Percentiles rank a stretch among this genome's conserved stretches.
Evolutionary conservation across 2,888 invertebrate genomes (phyloP).

Genomic region (Cremastinae sp.): DNA sequence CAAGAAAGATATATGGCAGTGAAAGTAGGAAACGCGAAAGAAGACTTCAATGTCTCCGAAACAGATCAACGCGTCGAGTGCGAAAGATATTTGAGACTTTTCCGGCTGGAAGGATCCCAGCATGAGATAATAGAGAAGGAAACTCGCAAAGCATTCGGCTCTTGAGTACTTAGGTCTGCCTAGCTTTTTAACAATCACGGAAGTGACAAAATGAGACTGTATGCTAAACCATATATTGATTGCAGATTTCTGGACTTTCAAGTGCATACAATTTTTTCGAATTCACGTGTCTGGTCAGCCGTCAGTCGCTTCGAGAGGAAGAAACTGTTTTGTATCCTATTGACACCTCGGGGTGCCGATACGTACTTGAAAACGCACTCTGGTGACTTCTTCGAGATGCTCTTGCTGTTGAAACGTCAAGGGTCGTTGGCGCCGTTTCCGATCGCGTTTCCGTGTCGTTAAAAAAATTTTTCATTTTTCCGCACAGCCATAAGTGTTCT

Average conservation of each 20-base stretch:
- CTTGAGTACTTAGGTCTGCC: slow-evolving; percentile 59
- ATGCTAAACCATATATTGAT: slow-evolving; percentile 53
- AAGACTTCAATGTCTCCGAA: slow-evolving; percentile 69
- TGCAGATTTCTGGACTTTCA: slow-evolving; percentile 71
- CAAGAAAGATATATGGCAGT: slow-evolving; percentile 72
- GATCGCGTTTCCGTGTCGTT: neutral
- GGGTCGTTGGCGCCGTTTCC: slow-evolving; percentile 45
- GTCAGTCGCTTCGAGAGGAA: neutral
- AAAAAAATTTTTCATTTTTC: neutral
- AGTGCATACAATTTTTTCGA: slow-evolving; percentile 38
- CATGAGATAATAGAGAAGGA: slow-evolving; percentile 29
- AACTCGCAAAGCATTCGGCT: slow-evolving; percentile 69
- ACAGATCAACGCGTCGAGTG: slow-evolving; percentile 44
- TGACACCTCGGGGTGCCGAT: slow-evolving; percentile 42
- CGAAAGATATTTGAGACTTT: slow-evolving; percentile 18
- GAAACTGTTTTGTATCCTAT: slow-evolving; percentile 43
- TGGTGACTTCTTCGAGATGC: slow-evolving; percentile 23
- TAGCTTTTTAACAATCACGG: slow-evolving; percentile 50
- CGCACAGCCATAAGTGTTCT: neutral
- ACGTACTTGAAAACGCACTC: slow-evolving; percentile 33
- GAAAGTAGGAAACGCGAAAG: slow-evolving; percentile 74
- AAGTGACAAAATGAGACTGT: slow-evolving; percentile 22
- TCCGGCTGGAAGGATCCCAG: slow-evolving; percentile 55
- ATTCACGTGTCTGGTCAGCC: slow-evolving; percentile 3
- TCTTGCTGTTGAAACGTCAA: slow-evolving; percentile 47